phyloP scores from a whole-genome alignment of 2,888 invertebrate genomes.

The Synergus laeviventris region DNA sequence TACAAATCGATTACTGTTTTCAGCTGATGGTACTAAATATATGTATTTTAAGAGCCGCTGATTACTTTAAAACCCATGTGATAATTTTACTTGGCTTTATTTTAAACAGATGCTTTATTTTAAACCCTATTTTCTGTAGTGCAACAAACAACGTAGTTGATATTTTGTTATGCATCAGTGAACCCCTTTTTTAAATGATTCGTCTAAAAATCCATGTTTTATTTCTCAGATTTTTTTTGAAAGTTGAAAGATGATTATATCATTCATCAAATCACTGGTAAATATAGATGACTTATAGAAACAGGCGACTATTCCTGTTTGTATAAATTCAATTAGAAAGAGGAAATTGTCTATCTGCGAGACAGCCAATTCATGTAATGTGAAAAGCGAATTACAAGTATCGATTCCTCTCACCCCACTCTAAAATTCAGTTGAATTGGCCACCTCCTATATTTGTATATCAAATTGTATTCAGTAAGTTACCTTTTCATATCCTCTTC shows the following conservation, averaged over 20 bases:
- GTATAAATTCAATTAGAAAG: constrained; percentile 58
- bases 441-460: neutral
- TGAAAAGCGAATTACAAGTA: constrained; percentile 53
- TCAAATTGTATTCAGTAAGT: neutral
- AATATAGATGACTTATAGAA: constrained; percentile 15
- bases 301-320: constrained; percentile 52
- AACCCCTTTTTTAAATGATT: neutral
- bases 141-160: neutral
- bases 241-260: neutral
- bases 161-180: neutral
- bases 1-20: neutral
- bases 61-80: too few species aligned
- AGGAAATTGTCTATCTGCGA: constrained; percentile 61
- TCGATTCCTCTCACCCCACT: constrained; percentile 33
- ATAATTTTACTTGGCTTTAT: too few species aligned
- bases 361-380: constrained; percentile 57
- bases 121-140: neutral
- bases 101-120: too few species aligned
- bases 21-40: neutral
- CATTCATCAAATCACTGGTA: constrained; percentile 2
- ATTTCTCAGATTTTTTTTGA: neutral
- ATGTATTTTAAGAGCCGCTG: neutral
- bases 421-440: neutral
- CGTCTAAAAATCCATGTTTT: neutral
- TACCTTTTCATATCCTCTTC: neutral